Percentiles rank a stretch among this genome's conserved stretches.
These are phyloP conservation scores for Charanyca ferruginea DNA, from an alignment of 2,888 invertebrate species.

Conservation along the genomic window DNA sequence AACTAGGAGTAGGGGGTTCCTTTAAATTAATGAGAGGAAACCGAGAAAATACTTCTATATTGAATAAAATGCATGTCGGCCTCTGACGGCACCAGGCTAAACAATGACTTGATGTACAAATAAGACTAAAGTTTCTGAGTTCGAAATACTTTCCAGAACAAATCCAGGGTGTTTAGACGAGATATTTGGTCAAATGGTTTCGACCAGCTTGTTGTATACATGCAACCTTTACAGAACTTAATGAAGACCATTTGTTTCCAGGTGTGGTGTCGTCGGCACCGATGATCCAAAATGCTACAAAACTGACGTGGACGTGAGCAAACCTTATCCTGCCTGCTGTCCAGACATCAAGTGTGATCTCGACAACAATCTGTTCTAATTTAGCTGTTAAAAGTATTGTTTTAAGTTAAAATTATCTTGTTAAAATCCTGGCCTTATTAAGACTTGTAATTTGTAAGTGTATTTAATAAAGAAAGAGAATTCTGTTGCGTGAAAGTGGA, in stretches of 20 bases:
- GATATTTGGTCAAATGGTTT: too few relatives aligned
- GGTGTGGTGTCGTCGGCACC: conserved; percentile 74
- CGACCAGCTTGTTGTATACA: too few relatives aligned
- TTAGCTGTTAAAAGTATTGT: conserved; percentile 18
- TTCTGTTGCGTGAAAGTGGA: not conserved
- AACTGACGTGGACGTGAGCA: conserved; percentile 71
- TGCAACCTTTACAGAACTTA: too few relatives aligned
- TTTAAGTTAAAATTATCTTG: conserved; percentile 55
- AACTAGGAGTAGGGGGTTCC: too few relatives aligned
- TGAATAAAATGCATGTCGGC: too few relatives aligned
- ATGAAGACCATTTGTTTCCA: conserved; percentile 74
- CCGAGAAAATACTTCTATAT: too few relatives aligned
- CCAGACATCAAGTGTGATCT: conserved; percentile 74
- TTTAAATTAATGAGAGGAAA: too few relatives aligned
- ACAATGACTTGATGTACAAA: too few relatives aligned
- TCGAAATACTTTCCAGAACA: too few relatives aligned
- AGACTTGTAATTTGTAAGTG: conserved; percentile 5
- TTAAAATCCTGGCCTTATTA: conserved; percentile 59
- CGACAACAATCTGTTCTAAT: conserved; percentile 73
- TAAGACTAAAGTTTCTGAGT: too few relatives aligned
- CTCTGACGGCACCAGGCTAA: too few relatives aligned
- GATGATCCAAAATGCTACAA: conserved; percentile 73
- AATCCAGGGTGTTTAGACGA: too few relatives aligned
- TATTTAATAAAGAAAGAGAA: conserved; percentile 21
- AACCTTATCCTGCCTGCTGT: conserved; percentile 81